Evolutionary conservation across 2,113 vertebrate species (phyloP).

Genomic region (Apeltes quadracus): DNA sequence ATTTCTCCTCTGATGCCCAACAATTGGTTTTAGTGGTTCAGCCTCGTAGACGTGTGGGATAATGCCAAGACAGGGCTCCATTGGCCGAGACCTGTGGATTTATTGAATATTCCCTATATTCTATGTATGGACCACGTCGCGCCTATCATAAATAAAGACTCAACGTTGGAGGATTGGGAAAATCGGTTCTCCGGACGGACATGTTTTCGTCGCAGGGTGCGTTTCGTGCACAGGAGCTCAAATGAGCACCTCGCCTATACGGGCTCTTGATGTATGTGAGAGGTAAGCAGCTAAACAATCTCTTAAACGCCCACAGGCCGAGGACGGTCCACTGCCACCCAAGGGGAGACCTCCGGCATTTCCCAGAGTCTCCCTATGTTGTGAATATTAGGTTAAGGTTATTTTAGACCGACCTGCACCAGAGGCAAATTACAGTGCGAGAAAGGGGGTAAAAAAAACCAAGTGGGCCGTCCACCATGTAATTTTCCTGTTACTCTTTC

Average conservation of each 20-base stretch:
- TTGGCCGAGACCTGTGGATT: constrained; percentile 35
- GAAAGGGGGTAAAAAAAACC: constrained; percentile 67
- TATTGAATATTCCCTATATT: constrained; percentile 27
- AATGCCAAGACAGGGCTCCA: constrained; percentile 49
- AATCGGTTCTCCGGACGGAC: constrained; percentile 1
- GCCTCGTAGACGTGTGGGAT: constrained; percentile 47
- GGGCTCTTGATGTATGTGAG: constrained; percentile 48
- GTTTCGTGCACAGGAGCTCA: constrained; percentile 30
- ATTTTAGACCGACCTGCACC: constrained; percentile 80
- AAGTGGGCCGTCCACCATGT: constrained; percentile 70
- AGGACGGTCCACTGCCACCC: constrained; percentile 75
- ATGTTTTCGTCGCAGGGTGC: not conserved
- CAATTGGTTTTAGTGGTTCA: constrained; percentile 69
- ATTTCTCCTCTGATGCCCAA: constrained; percentile 75
- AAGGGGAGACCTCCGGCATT: constrained; percentile 80
- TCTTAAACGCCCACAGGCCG: constrained; percentile 46
- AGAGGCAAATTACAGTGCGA: constrained; percentile 80
- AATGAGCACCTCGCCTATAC: constrained; percentile 43
- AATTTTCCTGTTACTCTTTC: constrained; percentile 82
- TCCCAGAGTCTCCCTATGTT: constrained; percentile 68
- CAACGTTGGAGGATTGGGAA: constrained; percentile 11
- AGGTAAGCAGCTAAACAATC: constrained; percentile 73
- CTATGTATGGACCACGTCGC: constrained; percentile 33
- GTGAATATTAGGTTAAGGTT: constrained; percentile 81
- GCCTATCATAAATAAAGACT: constrained; percentile 8